Conservation (phyloP, 1,140 invertebrate genomes). For the Leptinotarsa undecemlineata region DNA sequence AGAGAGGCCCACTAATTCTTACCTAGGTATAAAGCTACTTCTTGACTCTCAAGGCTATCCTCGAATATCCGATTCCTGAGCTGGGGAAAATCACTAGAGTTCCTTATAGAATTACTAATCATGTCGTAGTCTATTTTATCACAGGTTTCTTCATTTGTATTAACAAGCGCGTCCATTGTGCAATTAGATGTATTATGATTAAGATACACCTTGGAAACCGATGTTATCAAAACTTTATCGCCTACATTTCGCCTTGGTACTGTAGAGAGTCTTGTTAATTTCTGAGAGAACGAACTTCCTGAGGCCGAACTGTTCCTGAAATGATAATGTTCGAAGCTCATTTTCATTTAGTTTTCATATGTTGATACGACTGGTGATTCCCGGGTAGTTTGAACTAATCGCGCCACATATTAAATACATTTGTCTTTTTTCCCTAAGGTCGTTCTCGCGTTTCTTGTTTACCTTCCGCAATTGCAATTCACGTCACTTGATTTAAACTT, state of each 20-base stretch:
- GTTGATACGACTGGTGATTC: neutral
- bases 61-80: constrained; percentile 44
- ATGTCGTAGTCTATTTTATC: constrained; percentile 30
- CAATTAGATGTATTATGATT: constrained; percentile 16
- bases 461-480: constrained; percentile 6
- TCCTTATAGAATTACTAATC: constrained; percentile 33
- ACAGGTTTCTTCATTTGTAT: constrained; percentile 16
- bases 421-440: neutral
- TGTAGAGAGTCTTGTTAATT: neutral
- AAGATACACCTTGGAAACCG: constrained; percentile 44
- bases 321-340: neutral
- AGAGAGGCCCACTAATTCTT: constrained; percentile 12
- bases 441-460: neutral
- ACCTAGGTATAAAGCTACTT: constrained; percentile 48
- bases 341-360: constrained; percentile 1
- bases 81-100: constrained; percentile 42
- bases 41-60: constrained; percentile 47
- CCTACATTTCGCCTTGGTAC: constrained; percentile 47
- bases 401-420: neutral
- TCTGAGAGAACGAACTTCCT: neutral
- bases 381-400: neutral
- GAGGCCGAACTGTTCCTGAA: constrained; percentile 14
- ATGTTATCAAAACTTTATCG: constrained; percentile 49
- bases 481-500: constrained; percentile 1
- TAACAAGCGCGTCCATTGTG: neutral